Evolutionary conservation across 2,888 invertebrate species (phyloP).

Genomic region (Platycnemis pennipes): DNA sequence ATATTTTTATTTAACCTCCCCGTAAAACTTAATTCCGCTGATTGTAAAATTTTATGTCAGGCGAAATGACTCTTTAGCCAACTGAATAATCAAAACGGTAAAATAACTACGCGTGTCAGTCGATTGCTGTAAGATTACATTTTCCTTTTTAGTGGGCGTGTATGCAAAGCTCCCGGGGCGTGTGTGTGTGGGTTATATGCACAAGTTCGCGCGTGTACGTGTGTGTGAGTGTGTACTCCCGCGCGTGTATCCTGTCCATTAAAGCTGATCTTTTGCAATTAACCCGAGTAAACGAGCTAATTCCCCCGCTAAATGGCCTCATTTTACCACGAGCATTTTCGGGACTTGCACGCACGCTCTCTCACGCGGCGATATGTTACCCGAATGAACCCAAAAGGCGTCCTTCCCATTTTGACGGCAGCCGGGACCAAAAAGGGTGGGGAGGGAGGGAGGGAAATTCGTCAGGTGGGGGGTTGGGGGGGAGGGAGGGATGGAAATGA

Average conservation of each 20-base stretch:
- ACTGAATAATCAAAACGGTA: constrained; percentile 15
- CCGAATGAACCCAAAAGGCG: constrained; percentile 19
- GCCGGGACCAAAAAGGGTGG: neutral
- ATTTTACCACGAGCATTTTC: constrained; percentile 45
- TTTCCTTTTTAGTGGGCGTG: constrained; percentile 17
- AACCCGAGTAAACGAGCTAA: constrained; percentile 63
- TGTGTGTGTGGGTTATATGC: neutral
- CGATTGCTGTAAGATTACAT: neutral
- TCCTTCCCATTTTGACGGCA: neutral
- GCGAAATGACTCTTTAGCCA: neutral
- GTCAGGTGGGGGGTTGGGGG: neutral
- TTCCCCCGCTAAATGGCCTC: constrained; percentile 59
- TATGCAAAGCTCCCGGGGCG: neutral
- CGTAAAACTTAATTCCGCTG: neutral
- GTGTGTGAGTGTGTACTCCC: neutral
- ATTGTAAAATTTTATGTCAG: neutral
- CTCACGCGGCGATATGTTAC: constrained; percentile 12
- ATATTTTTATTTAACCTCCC: neutral
- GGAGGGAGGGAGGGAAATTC: neutral
- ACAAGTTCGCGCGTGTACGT: too few relatives aligned
- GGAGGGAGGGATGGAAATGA: neutral
- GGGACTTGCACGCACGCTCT: constrained; percentile 18
- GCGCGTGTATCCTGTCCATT: constrained; percentile 44
- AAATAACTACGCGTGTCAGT: neutral
- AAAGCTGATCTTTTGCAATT: constrained; percentile 58